These are phyloP conservation scores for Spilosoma lubricipeda DNA, from an alignment of 2,888 invertebrate genomes.

Conservation along the genomic window DNA sequence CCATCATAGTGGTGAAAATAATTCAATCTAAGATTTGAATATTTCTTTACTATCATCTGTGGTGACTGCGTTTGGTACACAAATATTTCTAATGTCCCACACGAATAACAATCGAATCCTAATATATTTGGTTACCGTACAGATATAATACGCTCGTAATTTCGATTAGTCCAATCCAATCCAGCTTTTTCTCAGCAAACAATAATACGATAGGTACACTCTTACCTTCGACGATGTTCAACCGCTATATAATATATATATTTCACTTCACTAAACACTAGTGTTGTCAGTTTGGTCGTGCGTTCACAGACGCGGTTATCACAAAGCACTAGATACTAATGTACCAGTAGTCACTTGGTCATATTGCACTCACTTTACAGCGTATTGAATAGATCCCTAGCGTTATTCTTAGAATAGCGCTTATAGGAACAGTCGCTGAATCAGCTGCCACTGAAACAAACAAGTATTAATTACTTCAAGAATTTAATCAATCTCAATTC, in stretches of 20 bases:
- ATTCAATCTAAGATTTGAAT: not conserved
- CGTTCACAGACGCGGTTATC: slow-evolving; percentile 58
- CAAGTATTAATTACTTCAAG: not conserved
- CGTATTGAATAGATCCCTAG: slow-evolving; percentile 82
- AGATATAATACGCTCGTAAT: not conserved
- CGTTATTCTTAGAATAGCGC: slow-evolving; percentile 84
- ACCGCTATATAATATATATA: slow-evolving; percentile 15
- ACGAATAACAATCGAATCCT: not conserved
- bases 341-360: slow-evolving; percentile 45
- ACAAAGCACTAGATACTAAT: slow-evolving; percentile 55
- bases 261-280: slow-evolving; percentile 26
- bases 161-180: not conserved
- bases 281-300: slow-evolving; percentile 50
- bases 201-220: not conserved
- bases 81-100: not conserved
- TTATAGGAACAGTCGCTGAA: slow-evolving; percentile 84
- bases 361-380: slow-evolving; percentile 63
- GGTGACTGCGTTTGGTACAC: not conserved
- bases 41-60: not conserved
- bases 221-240: slow-evolving; percentile 28
- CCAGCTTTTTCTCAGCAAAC: not conserved
- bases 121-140: not conserved
- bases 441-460: slow-evolving; percentile 82
- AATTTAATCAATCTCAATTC: not conserved
- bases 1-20: not conserved